Percentiles rank a stretch among this genome's conserved stretches.
Evolutionary conservation across 2,113 vertebrate genomes (phyloP).

Genomic region (Uria lomvia): DNA sequence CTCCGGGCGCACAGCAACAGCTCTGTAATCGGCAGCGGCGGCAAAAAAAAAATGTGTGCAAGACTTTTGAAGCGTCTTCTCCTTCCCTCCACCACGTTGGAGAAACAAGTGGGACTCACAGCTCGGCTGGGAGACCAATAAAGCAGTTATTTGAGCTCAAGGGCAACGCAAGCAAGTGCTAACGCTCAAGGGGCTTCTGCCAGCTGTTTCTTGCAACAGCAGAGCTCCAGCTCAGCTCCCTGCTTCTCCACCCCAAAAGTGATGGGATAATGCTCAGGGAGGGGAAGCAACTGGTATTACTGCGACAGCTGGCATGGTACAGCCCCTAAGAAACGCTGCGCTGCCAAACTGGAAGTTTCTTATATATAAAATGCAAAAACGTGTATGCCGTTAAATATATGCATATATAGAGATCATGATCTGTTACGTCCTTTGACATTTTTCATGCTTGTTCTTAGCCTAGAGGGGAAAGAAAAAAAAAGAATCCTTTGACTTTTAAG

Average conservation of each 20-base stretch:
- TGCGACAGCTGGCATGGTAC: neutral
- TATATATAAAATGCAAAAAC: neutral
- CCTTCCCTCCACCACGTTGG: neutral
- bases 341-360: neutral
- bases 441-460: neutral
- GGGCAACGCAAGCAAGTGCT: neutral
- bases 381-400: neutral
- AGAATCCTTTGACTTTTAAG: neutral
- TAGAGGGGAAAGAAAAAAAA: too few species aligned
- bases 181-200: neutral
- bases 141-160: neutral
- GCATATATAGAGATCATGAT: neutral
- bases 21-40: neutral
- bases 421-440: neutral
- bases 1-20: neutral
- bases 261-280: neutral
- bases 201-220: neutral
- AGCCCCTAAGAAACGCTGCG: neutral
- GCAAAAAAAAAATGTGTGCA: neutral
- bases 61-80: neutral
- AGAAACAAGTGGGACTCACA: neutral
- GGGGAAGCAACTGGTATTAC: neutral
- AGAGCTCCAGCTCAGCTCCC: neutral
- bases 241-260: neutral
- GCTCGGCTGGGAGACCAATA: neutral